Base-by-base conservation (phyloP, 2,888 invertebrate genomes). In the Homarus gammarus region DNA sequence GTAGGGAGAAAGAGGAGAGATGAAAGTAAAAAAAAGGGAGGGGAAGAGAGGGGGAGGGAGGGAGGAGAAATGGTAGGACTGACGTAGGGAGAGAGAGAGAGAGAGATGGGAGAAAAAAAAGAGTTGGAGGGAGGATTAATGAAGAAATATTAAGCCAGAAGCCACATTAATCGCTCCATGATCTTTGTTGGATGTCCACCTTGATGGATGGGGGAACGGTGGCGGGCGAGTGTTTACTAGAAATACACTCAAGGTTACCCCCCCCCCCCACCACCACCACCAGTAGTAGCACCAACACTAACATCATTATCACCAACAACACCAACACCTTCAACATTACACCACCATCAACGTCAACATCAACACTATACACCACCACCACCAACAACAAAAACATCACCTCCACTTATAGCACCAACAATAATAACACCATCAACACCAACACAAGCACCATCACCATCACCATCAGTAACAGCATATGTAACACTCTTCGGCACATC, bases 71-170 rank as follows among this genome's bases (percentile, higher is more conserved):
- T 15, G 15, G 18, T 22, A 40, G 18, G 40, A 15, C 18, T 8
- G 73, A 38, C 18, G 36, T 2, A 10, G 72, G 36, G 40, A 40
- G 72, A 36, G 36, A 36, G 70, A 36, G 36, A 36, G 70, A 33
- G 1, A 33, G 72, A 33, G 33, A 38, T 15, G 12, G n/a, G 33
- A 33, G 0, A 33, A 72, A 6, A 33, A 36, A 15, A 10, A 0
- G 18, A 36, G 27, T 5, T 22, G 6, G 38, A 22, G 27, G 8
- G 22, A n/a, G 75, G 44, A 44, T 75, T 75, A 75, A 75, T 40
- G 75, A 75, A 75, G 75, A 75, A 75, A 75, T 75, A 75, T 75
- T 40, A 75, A 44, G 22, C 44, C 44, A 44, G 44, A 75, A 75
- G 75, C 75, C 6, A 75, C 75, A 44, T 75, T 75, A 75, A 75